Conservation (phyloP, 2,113 vertebrate species). For the Eupsittula cactorum region DNA sequence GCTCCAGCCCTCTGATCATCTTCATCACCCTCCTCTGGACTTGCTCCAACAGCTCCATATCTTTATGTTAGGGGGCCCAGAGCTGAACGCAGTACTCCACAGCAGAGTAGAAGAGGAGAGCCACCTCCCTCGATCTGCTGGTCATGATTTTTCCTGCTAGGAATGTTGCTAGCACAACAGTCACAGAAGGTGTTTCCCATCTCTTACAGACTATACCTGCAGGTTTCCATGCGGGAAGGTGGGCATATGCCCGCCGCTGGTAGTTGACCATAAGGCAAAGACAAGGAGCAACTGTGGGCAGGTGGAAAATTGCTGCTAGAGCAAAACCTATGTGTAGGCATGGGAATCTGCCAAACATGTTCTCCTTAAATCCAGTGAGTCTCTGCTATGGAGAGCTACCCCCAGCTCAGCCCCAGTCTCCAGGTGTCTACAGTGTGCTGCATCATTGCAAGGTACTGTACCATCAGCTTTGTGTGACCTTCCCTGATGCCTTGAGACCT, state of each 20-base stretch:
- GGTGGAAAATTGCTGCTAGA: neutral
- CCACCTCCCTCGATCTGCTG: neutral
- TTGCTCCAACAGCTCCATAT: neutral
- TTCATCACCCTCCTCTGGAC: neutral
- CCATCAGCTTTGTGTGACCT: neutral
- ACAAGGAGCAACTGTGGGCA: neutral
- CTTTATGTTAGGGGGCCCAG: neutral
- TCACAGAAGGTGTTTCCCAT: neutral
- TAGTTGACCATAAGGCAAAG: neutral
- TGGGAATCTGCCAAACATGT: neutral
- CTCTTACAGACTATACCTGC: neutral
- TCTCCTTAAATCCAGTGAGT: neutral
- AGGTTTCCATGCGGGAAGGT: neutral
- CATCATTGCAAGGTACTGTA: rapidly evolving
- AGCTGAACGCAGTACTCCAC: neutral
- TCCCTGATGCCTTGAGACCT: neutral
- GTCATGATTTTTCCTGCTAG: neutral
- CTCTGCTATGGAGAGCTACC: neutral
- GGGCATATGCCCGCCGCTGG: neutral
- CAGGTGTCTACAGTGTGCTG: neutral
- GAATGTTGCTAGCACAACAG: neutral
- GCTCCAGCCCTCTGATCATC: neutral
- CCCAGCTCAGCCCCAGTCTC: neutral
- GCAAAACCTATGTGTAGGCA: neutral
- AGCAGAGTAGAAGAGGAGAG: neutral